Percentiles rank a stretch among this genome's conserved stretches.
Evolutionary conservation across 2,113 vertebrate genomes (phyloP).

Genomic region (Propithecus coquereli): DNA sequence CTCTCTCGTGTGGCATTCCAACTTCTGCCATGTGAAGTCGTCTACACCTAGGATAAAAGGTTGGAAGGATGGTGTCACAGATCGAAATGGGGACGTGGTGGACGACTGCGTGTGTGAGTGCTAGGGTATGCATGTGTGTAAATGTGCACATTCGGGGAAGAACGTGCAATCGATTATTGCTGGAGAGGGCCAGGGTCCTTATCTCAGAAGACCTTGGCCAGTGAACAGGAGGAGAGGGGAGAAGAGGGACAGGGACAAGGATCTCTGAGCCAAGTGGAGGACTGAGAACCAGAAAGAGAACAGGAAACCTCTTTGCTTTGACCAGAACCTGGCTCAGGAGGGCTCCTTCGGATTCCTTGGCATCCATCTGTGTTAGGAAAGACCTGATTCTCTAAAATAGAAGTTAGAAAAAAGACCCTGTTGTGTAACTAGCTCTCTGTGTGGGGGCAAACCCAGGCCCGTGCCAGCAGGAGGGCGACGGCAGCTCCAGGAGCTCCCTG

Average conservation of each 20-base stretch:
- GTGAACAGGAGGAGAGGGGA: neutral
- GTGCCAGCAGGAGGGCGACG: fast-evolving
- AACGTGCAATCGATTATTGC: neutral
- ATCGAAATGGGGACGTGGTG: neutral
- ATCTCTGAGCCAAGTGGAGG: neutral
- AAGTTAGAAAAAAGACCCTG: neutral
- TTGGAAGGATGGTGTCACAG: neutral
- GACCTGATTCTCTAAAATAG: neutral
- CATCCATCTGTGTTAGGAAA: neutral
- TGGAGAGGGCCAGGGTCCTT: neutral
- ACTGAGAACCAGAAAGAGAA: neutral
- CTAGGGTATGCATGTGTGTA: neutral
- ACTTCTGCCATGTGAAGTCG: fast-evolving
- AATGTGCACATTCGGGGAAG: neutral
- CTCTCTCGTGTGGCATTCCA: fast-evolving
- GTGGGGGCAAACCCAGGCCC: too few relatives aligned
- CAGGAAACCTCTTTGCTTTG: neutral
- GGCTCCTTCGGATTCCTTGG: neutral
- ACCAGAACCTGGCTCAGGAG: neutral
- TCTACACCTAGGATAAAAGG: neutral
- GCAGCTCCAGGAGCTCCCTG: neutral
- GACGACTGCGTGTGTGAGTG: fast-evolving
- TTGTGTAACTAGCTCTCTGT: neutral
- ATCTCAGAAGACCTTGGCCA: neutral
- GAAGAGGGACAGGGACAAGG: neutral